Conservation (phyloP, 2,888 invertebrate genomes). For the Pterobdella sp. region DNA sequence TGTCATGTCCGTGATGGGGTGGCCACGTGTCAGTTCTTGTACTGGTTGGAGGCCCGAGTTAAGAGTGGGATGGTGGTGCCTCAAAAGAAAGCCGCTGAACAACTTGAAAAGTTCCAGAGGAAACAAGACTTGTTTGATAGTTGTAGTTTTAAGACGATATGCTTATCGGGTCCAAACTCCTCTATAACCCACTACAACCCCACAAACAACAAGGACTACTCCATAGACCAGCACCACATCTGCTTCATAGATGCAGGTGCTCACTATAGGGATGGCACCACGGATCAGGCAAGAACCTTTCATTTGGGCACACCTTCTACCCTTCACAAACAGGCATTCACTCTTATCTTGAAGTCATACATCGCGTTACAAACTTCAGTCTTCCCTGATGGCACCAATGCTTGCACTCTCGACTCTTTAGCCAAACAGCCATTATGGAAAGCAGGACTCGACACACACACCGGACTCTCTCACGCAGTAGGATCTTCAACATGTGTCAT, state of each 20-base stretch:
- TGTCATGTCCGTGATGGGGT: conserved; percentile 56
- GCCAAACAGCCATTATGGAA: too few relatives aligned
- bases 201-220: too few relatives aligned
- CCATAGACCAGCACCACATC: conserved; percentile 68
- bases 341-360: conserved; percentile 82
- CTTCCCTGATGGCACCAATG: conserved; percentile 62
- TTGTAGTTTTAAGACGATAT: conserved; percentile 49
- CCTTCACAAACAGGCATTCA: conserved; percentile 68
- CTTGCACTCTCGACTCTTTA: too few relatives aligned
- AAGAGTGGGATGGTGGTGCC: conserved; percentile 38
- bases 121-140: conserved; percentile 43
- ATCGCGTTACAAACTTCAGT: conserved; percentile 64
- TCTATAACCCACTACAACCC: conserved; percentile 49
- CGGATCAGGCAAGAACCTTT: conserved; percentile 83
- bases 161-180: conserved; percentile 47
- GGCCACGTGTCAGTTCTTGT: conserved; percentile 61
- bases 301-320: conserved; percentile 72
- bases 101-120: conserved; percentile 40
- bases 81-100: conserved; percentile 40
- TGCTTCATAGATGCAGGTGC: conserved; percentile 93
- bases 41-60: conserved; percentile 63
- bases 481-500: conserved; percentile 66
- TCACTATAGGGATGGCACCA: conserved; percentile 88
- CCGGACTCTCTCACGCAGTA: conserved; percentile 90
- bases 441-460: conserved; percentile 81